Evolutionary conservation across 2,888 invertebrate genomes (phyloP).

Genomic region (Eucera pruinosa): DNA sequence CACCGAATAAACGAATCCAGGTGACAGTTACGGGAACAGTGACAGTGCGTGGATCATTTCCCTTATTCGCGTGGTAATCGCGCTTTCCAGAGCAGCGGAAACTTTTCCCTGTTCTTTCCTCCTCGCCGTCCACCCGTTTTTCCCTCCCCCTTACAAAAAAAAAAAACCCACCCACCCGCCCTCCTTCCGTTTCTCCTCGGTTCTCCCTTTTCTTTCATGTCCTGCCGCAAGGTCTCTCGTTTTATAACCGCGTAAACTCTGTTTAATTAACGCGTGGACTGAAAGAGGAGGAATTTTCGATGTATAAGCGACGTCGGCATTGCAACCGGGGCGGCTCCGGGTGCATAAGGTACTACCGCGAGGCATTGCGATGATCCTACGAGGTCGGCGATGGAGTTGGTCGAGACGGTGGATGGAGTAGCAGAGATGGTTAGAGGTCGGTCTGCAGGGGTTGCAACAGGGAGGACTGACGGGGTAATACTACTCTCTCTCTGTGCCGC

Average conservation of each 20-base stretch:
- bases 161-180: too few species aligned
- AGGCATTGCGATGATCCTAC: conserved; percentile 63
- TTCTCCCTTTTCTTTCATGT: conserved; percentile 57
- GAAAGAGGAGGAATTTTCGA: conserved; percentile 72
- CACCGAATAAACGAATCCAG: too few species aligned
- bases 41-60: too few species aligned
- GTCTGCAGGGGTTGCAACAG: conserved; percentile 73
- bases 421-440: conserved; percentile 69
- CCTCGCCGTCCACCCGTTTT: conserved; percentile 51
- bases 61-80: too few species aligned
- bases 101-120: conserved; percentile 55
- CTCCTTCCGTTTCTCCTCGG: background rate
- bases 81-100: too few species aligned
- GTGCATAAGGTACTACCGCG: conserved; percentile 55
- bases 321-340: conserved; percentile 50
- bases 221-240: conserved; percentile 56
- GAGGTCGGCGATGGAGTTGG: conserved; percentile 64
- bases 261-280: conserved; percentile 71
- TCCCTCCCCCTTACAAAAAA: too few species aligned
- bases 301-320: conserved; percentile 65
- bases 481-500: too few species aligned
- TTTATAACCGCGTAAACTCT: conserved; percentile 63
- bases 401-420: conserved; percentile 69
- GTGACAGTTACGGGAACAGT: too few species aligned
- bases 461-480: conserved; percentile 61